phyloP scores from a whole-genome alignment of 2,888 invertebrate genomes.

The Punctoribates punctum region DNA sequence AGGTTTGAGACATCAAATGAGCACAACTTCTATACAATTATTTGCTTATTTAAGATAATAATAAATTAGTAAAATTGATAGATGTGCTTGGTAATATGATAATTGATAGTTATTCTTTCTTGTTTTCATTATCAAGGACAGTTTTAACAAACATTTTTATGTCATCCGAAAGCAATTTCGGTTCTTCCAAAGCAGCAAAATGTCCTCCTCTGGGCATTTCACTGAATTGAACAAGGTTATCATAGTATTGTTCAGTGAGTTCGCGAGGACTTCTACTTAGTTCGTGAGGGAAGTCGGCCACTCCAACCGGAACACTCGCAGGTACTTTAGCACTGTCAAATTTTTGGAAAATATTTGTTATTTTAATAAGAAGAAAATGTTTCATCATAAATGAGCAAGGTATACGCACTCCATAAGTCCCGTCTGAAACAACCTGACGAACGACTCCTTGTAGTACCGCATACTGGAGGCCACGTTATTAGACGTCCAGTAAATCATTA shows the following conservation, averaged over 20 bases:
- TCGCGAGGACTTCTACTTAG: slow-evolving; percentile 61
- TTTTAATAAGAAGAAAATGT: too few relatives aligned
- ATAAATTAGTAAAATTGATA: too few relatives aligned
- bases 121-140: slow-evolving; percentile 6
- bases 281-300: slow-evolving; percentile 71
- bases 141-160: slow-evolving; percentile 58
- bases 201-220: slow-evolving; percentile 72
- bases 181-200: slow-evolving; percentile 77
- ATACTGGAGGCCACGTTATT: slow-evolving; percentile 69
- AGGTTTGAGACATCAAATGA: too few relatives aligned
- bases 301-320: slow-evolving; percentile 68
- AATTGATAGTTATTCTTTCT: too few relatives aligned
- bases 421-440: slow-evolving; percentile 43
- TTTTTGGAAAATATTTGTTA: too few relatives aligned
- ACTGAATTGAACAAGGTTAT: slow-evolving; percentile 66
- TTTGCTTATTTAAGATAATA: too few relatives aligned
- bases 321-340: too few relatives aligned
- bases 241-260: slow-evolving; percentile 57
- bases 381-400: too few relatives aligned
- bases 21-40: too few relatives aligned
- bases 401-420: too few relatives aligned
- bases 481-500: slow-evolving; percentile 77
- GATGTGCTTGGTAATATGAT: too few relatives aligned
- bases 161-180: slow-evolving; percentile 67
- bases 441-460: slow-evolving; percentile 67